Evolutionary conservation across 2,113 vertebrate species (phyloP).

Genomic region (Psephotus haematonotus): DNA sequence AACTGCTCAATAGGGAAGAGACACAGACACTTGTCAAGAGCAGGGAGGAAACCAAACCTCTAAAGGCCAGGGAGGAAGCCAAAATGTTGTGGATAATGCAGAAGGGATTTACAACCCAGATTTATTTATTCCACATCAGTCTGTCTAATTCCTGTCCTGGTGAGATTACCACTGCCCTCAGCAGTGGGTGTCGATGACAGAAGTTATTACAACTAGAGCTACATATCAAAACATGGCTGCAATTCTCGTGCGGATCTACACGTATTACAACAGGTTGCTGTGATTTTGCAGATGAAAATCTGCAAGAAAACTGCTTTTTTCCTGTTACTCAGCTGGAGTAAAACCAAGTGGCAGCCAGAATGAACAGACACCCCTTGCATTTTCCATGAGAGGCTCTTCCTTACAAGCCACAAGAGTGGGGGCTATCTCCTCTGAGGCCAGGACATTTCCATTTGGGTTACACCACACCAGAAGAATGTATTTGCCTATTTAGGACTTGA

Average conservation of each 20-base stretch:
- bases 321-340: conserved; percentile 2
- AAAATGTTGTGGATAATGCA: not conserved
- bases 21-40: not conserved
- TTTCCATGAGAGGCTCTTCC: conserved; percentile 22
- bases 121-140: conserved; percentile 25
- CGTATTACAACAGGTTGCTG: conserved; percentile 37
- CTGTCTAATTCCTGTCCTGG: conserved; percentile 1
- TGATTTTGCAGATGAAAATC: conserved; percentile 39
- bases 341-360: conserved; percentile 14
- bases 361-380: conserved; percentile 3
- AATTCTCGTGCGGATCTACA: conserved; percentile 9
- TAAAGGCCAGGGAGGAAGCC: not conserved
- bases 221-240: not conserved
- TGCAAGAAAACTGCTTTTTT: not conserved
- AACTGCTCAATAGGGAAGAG: not conserved
- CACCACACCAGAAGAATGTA: not conserved
- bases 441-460: not conserved
- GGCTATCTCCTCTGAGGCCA: conserved; percentile 4
- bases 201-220: not conserved
- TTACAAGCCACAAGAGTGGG: conserved; percentile 10
- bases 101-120: not conserved
- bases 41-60: not conserved
- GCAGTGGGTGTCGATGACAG: not conserved
- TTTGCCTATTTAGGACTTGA: not conserved
- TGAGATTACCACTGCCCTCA: conserved; percentile 4